Base-by-base conservation (phyloP, 30 jellyfish, hydroid and myxozoan genomes). In the Cassiopea xamachana region DNA sequence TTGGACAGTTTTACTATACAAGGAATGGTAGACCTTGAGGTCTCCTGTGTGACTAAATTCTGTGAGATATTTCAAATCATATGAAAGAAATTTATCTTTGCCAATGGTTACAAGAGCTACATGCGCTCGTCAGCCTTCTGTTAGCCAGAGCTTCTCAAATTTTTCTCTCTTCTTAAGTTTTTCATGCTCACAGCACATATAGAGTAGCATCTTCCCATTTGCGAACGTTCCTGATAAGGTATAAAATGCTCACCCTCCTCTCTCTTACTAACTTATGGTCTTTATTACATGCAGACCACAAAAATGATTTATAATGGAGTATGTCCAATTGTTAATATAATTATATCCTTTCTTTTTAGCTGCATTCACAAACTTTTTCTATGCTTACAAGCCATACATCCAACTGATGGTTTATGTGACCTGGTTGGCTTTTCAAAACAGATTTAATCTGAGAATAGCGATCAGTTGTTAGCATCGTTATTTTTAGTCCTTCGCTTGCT, bases 311-410 rank as follows among this genome's bases (percentile, higher is more conserved):
- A 69, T 50, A 0, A 90, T 71, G 2, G 94, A 58, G 46, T 76
- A 70, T 14, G 82, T 81, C 92, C 96, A 89, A 46, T 82, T 80
- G 46, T 69, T 55, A 43, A 80, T 80, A 49, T 80, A 89, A 67
- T 69, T 15, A 27, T 47, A 7, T 50, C 79, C 60, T 55, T 46
- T 73, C 81, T 69, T 81, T 50, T 80, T 81, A 7, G 72, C 90
- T 27, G 80, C 74, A 49, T 7, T 67, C n/a, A 80, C 83, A 16
- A 89, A 49, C 62, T 89, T 80, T 48, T 71, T 89, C 80, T 1
- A 60, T 91, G 9, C 82, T 69, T 1, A 83, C 91, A 61, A 84
- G 94, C 92, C 94, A 91, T 19, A 91, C 69, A 70, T 91, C 94
- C 51, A 83, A 91, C 58, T 83, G 94, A 79, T 82, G 92, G 46